phyloP scores from a whole-genome alignment of 2,888 invertebrate species.

The Halictus quadricinctus region DNA sequence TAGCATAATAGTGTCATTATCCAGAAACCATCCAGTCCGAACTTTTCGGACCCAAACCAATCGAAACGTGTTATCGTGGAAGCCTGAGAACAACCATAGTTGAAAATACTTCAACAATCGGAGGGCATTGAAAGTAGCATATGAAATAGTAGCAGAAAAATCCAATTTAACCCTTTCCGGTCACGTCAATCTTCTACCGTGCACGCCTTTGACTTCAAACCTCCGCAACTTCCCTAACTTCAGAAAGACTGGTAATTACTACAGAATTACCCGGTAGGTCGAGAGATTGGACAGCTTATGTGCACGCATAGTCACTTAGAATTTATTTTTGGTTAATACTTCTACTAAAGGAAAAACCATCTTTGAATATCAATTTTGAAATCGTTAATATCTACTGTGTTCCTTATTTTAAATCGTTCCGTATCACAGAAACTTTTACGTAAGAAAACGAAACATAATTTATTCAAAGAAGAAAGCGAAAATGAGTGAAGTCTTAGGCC shows the following conservation, averaged over 20 bases:
- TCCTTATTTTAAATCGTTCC: too few species aligned
- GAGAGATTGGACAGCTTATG: background rate
- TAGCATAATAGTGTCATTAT: background rate
- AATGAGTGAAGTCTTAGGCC: too few species aligned
- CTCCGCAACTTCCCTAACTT: background rate
- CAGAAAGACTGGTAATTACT: background rate
- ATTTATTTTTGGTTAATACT: background rate
- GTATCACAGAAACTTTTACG: too few species aligned
- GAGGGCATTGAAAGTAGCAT: background rate
- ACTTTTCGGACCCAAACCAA: background rate
- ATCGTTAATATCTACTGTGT: background rate
- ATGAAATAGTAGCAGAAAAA: constrained; percentile 8
- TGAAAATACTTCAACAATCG: background rate
- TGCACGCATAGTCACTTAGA: background rate
- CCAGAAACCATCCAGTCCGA: background rate
- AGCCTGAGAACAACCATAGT: background rate
- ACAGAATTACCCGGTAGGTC: background rate
- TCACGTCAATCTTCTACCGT: constrained; percentile 1
- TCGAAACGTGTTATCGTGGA: background rate
- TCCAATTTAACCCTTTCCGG: constrained; percentile 1
- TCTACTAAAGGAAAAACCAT: background rate
- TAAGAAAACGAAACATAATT: too few species aligned
- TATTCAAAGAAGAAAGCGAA: too few species aligned
- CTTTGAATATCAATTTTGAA: background rate
- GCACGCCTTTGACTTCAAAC: background rate